Evolutionary conservation across 2,113 vertebrate species (phyloP).

Genomic region (Meleagris gallopavo): DNA sequence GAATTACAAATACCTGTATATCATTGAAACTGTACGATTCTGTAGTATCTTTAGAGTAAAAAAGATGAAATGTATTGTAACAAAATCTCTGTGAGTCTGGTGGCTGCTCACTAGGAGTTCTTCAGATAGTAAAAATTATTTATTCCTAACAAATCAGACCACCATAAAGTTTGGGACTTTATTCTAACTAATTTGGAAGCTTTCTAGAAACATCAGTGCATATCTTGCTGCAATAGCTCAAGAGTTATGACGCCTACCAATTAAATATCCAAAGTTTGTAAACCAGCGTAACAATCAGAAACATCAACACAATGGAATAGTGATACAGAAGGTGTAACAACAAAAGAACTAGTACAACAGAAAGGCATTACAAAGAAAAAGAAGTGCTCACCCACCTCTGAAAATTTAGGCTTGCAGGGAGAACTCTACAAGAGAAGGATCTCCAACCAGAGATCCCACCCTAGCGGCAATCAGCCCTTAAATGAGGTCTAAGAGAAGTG

Average conservation of each 20-base stretch:
- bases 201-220: neutral
- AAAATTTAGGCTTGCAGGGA: no score
- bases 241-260: neutral
- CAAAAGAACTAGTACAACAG: no score
- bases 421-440: no score
- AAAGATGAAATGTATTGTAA: neutral
- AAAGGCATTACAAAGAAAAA: no score
- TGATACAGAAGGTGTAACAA: no score
- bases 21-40: neutral
- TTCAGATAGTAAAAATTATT: neutral
- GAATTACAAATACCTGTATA: neutral
- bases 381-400: no score
- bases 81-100: neutral
- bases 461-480: no score
- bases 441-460: no score
- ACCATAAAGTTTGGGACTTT: neutral
- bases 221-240: neutral
- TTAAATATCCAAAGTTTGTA: neutral
- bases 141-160: neutral
- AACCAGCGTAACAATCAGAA: neutral
- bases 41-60: neutral
- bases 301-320: no score
- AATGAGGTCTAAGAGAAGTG: no score
- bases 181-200: neutral
- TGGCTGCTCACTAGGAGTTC: neutral